Conservation (phyloP, 2,888 invertebrate species). For the Holacanthella duospinosa region DNA sequence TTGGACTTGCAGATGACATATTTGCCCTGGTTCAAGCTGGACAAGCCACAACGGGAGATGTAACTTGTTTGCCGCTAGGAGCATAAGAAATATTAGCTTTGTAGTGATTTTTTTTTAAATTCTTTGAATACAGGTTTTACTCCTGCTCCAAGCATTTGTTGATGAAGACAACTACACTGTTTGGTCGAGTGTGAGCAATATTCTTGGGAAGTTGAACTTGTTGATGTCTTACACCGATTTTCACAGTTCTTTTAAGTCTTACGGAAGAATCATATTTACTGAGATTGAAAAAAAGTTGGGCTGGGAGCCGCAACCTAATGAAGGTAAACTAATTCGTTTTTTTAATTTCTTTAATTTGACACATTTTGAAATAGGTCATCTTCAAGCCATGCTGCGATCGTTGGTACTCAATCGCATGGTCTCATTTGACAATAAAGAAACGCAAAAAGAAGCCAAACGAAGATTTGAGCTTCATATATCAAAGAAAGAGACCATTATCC, state of each 20-base stretch:
- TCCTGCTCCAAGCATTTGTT: constrained; percentile 71
- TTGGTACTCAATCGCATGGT: constrained; percentile 73
- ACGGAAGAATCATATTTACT: constrained; percentile 21
- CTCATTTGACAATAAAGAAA: constrained; percentile 49
- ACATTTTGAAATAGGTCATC: constrained; percentile 37
- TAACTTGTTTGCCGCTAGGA: too few species aligned
- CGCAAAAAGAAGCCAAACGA: constrained; percentile 15
- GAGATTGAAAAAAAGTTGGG: constrained; percentile 22
- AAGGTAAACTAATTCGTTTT: too few species aligned
- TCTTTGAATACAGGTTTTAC: constrained; percentile 43
- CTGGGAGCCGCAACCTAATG: constrained; percentile 17
- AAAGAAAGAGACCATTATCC: constrained; percentile 16
- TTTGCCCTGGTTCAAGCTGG: constrained; percentile 88
- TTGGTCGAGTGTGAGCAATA: constrained; percentile 74
- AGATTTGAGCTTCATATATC: constrained; percentile 18
- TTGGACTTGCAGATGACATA: constrained; percentile 81
- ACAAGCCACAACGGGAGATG: constrained; percentile 59
- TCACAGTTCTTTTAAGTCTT: constrained; percentile 19
- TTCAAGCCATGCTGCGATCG: constrained; percentile 73
- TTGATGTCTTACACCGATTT: constrained; percentile 61
- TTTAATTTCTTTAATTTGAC: too few species aligned
- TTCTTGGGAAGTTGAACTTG: constrained; percentile 62
- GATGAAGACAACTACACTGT: constrained; percentile 86
- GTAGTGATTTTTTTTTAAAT: neutral
- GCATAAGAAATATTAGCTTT: neutral